Evolutionary conservation across 2,888 invertebrate species (phyloP).

Genomic region (Andrena haemorrhoa): DNA sequence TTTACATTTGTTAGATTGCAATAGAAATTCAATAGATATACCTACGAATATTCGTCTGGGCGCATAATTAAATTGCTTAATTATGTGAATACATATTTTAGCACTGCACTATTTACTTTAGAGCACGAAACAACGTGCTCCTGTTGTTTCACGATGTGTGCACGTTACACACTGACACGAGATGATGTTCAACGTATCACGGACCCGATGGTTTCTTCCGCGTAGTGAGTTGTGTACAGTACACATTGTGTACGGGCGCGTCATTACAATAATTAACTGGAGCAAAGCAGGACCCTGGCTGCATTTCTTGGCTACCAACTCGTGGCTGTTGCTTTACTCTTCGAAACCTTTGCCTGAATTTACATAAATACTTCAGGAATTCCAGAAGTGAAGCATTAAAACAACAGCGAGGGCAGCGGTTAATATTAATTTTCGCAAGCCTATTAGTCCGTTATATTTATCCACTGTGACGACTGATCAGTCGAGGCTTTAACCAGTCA

Average conservation of each 20-base stretch:
- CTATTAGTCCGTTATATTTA: slow-evolving; percentile 18
- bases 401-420: slow-evolving; percentile 28
- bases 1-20: too few relatives aligned
- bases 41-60: too few relatives aligned
- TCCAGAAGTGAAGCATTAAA: slow-evolving; percentile 72
- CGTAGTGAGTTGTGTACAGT: slow-evolving; percentile 36
- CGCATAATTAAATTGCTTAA: too few relatives aligned
- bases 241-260: slow-evolving; percentile 50
- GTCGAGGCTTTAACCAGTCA: too few relatives aligned
- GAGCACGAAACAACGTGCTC: too few relatives aligned
- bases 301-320: slow-evolving; percentile 44
- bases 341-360: slow-evolving; percentile 73
- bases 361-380: slow-evolving; percentile 79
- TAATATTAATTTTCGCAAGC: slow-evolving; percentile 46
- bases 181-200: slow-evolving; percentile 11
- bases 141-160: too few relatives aligned
- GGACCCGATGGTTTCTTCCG: slow-evolving; percentile 40
- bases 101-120: too few relatives aligned
- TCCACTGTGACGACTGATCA: too few relatives aligned
- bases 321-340: slow-evolving; percentile 60
- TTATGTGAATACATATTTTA: too few relatives aligned
- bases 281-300: slow-evolving; percentile 64
- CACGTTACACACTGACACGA: background rate
- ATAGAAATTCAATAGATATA: too few relatives aligned
- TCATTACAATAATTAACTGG: slow-evolving; percentile 72